Evolutionary conservation across 1,140 invertebrate species (phyloP).

Genomic region (Trachelipus rathkii): DNA sequence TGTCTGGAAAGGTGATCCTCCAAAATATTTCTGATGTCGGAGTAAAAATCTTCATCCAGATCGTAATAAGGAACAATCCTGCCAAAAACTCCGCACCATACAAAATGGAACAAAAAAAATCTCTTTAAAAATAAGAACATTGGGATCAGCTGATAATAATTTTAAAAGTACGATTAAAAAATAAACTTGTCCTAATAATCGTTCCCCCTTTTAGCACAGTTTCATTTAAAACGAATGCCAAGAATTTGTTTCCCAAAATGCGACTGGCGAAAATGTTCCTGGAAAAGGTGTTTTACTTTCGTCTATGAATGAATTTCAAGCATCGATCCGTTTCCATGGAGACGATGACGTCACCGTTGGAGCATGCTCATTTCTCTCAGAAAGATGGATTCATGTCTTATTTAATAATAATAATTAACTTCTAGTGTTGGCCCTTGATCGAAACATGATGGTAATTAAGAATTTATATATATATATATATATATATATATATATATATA

Average conservation of each 20-base stretch:
- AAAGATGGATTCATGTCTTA: too few relatives aligned
- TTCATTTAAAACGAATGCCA: neutral
- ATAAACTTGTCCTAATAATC: neutral
- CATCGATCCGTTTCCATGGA: constrained; percentile 9
- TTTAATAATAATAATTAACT: too few relatives aligned
- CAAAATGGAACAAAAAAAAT: neutral
- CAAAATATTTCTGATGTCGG: neutral
- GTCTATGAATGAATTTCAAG: neutral
- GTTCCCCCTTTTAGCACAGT: neutral
- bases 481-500: too few relatives aligned
- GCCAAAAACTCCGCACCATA: neutral
- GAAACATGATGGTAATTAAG: too few relatives aligned
- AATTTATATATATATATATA: too few relatives aligned
- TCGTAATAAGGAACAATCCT: neutral
- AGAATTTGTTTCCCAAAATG: too few relatives aligned
- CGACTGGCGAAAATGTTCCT: too few relatives aligned
- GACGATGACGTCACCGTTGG: neutral
- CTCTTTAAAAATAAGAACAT: neutral
- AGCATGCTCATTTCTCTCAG: neutral
- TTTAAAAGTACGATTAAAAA: neutral
- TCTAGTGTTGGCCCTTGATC: too few relatives aligned
- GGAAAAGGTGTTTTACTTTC: neutral
- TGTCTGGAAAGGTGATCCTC: neutral
- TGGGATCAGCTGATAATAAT: neutral
- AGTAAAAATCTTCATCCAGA: neutral